Evolutionary conservation across 2,888 invertebrate genomes (phyloP), one percentile per base, ranked within the genome.

Genomic region (Tipula confusa): DNA sequence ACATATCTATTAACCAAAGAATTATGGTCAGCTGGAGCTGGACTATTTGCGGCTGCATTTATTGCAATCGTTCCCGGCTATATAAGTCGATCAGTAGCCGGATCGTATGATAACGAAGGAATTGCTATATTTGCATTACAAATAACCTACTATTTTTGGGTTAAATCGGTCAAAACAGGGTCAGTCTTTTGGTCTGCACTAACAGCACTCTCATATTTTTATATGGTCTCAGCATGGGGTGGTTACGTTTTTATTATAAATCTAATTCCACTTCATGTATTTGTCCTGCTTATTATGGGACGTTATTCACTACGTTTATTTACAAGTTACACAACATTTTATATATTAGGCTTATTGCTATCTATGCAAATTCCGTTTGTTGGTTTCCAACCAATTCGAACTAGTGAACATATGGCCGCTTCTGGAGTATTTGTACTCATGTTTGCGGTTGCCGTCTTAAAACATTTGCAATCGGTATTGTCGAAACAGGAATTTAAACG

Each of bases 181-280:
- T 97, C 98, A 3, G 94, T 99, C 38, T 98, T 96, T 89, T 99
- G 99, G 99, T 94, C 98, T 3, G 93, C 96, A 38, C 94, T 97
- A 88, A 95, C 98, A 84, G 96, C 99, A 6, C 88, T 99, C 3
- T 97, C 98, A 0, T 99, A 99, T 90, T 99, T 99, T 90, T 99
- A 99, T 90, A 99, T 99, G 99, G 99, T 99, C 1, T 99, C 98
- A 85, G 99, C 99, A 86, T 99, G 99, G 99, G 99, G 99, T 86
- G 99, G 99, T 85, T 99, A 99, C 88, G 99, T 99, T 64, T 99
- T 99, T 89, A 99, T 99, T 87, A 99, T 99, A 88, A 99, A 99
- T 90, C 91, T 99, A 88, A 99, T 99, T 86, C 99, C 99, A 0
- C 92, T 99, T 11, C 99, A 99, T 88, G 98, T 98, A 3, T 98